phyloP scores from a whole-genome alignment of 1,140 invertebrate genomes.

The Drosophila carrolli region DNA sequence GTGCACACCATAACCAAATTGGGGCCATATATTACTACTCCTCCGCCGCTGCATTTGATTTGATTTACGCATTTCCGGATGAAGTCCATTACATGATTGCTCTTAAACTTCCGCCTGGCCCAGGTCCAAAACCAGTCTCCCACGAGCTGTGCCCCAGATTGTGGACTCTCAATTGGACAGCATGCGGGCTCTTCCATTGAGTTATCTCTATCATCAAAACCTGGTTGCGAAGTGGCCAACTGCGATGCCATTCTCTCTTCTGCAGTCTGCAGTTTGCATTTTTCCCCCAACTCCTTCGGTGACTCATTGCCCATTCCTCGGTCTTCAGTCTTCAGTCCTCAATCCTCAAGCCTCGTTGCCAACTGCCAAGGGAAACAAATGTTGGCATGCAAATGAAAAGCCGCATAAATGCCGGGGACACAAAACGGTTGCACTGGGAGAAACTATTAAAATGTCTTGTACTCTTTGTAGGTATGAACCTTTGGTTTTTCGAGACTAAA shows the following conservation, averaged over 20 bases:
- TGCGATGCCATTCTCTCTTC: slow-evolving; percentile 9
- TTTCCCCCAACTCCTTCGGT: slow-evolving; percentile 7
- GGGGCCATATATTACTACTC: slow-evolving; percentile 54
- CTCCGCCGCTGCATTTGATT: slow-evolving; percentile 41
- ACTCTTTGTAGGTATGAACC: background rate
- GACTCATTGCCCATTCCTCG: slow-evolving; percentile 31
- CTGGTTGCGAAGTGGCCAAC: slow-evolving; percentile 31
- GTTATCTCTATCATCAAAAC: slow-evolving; percentile 10
- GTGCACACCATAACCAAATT: slow-evolving; percentile 56
- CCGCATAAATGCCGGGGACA: slow-evolving; percentile 71
- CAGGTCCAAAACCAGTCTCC: slow-evolving; percentile 40
- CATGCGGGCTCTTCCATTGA: slow-evolving; percentile 40
- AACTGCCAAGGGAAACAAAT: slow-evolving; percentile 60
- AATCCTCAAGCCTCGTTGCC: slow-evolving; percentile 23
- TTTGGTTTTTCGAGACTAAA: no score
- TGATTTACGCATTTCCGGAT: slow-evolving; percentile 80
- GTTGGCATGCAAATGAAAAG: slow-evolving; percentile 79
- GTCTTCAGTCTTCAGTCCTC: slow-evolving; percentile 5
- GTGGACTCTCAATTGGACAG: slow-evolving; percentile 38
- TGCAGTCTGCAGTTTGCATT: slow-evolving; percentile 1
- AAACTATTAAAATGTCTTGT: slow-evolving; percentile 7
- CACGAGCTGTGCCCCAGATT: slow-evolving; percentile 59
- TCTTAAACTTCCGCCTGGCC: slow-evolving; percentile 58
- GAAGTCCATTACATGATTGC: slow-evolving; percentile 66
- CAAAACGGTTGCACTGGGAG: slow-evolving; percentile 39